Percentiles rank a stretch among this genome's conserved stretches.
Conservation (phyloP, 2,888 invertebrate genomes). For the Drosophila flavopinicola region DNA sequence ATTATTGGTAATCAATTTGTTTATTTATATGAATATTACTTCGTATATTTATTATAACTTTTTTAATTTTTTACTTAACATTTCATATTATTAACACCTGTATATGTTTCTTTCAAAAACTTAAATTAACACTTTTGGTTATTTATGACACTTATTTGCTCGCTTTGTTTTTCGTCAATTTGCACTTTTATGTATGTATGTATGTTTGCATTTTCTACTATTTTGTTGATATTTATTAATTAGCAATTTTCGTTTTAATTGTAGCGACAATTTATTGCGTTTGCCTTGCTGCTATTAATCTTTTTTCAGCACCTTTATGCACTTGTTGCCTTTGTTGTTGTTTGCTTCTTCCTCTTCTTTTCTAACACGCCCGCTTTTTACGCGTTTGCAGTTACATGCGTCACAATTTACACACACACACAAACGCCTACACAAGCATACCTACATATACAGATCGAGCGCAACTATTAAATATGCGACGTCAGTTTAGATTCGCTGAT, state of each 20-base stretch:
- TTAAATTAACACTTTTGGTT: conserved; percentile 46
- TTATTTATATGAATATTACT: too few species aligned
- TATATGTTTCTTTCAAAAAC: conserved; percentile 19
- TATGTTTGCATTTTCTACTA: conserved; percentile 25
- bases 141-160: conserved; percentile 24
- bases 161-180: conserved; percentile 31
- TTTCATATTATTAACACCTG: too few species aligned
- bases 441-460: background rate
- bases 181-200: conserved; percentile 37
- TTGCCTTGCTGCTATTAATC: conserved; percentile 8
- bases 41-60: conserved; percentile 5
- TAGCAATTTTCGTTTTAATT: conserved; percentile 23
- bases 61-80: background rate
- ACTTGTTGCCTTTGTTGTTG: conserved; percentile 39
- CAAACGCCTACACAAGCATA: conserved; percentile 5
- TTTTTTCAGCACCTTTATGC: conserved; percentile 15
- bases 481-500: conserved; percentile 52
- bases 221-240: conserved; percentile 45
- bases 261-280: conserved; percentile 3
- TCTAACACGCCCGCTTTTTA: conserved; percentile 67
- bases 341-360: conserved; percentile 19
- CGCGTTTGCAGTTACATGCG: conserved; percentile 52
- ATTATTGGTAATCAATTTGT: too few species aligned
- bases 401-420: conserved; percentile 48
- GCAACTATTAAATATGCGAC: conserved; percentile 39